Evolutionary conservation across 2,888 invertebrate species (phyloP).

Genomic region (Agrochola lota): DNA sequence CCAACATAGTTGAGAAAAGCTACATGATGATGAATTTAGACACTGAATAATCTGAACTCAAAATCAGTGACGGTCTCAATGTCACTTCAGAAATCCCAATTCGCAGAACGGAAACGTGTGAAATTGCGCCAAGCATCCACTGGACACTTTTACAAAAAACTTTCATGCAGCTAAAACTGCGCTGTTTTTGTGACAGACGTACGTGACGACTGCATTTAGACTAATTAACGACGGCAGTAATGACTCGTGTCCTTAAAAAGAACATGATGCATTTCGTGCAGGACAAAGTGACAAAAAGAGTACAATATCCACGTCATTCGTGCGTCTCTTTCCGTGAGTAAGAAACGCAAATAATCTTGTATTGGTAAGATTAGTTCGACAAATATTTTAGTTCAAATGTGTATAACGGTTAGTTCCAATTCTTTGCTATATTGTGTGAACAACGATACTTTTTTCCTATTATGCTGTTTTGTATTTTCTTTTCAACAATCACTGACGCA

Average conservation of each 20-base stretch:
- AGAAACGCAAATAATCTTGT: constrained; percentile 20
- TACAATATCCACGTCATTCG: constrained; percentile 31
- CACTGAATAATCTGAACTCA: background rate
- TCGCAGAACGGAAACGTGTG: constrained; percentile 2
- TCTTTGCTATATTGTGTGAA: constrained; percentile 12
- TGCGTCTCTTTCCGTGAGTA: constrained; percentile 8
- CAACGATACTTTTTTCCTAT: constrained; percentile 4
- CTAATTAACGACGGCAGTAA: constrained; percentile 57
- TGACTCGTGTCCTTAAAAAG: constrained; percentile 45
- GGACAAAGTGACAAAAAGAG: constrained; percentile 42
- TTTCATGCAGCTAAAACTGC: constrained; percentile 18
- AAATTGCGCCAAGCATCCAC: background rate
- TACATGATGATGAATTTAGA: background rate
- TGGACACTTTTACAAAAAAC: constrained; percentile 17
- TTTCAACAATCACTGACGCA: constrained; percentile 30
- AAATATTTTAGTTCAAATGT: constrained; percentile 31
- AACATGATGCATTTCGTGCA: constrained; percentile 30
- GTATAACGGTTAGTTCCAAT: constrained; percentile 25
- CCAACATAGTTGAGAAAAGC: background rate
- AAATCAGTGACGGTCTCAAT: background rate
- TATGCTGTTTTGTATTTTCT: constrained; percentile 1
- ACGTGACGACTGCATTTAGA: constrained; percentile 48
- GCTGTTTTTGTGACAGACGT: constrained; percentile 21
- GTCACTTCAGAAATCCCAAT: constrained; percentile 1
- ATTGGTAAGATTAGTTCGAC: constrained; percentile 14